phyloP scores from a whole-genome alignment of 2,888 invertebrate genomes.

The Leuctra nigra region DNA sequence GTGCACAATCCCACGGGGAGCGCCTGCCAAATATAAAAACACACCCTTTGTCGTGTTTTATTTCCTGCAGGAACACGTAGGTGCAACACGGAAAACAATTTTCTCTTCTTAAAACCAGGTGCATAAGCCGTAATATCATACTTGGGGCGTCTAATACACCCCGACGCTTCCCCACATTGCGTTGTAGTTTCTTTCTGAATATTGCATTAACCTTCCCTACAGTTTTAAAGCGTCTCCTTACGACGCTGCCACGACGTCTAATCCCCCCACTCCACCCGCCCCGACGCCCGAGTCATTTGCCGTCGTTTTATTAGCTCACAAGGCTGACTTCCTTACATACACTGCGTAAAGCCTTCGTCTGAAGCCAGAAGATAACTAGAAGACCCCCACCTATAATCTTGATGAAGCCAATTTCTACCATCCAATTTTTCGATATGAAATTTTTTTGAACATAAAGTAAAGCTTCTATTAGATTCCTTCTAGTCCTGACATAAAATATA shows the following conservation, averaged over 20 bases:
- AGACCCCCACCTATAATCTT: conserved; percentile 3
- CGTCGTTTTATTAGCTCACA: conserved; percentile 17
- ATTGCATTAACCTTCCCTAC: conserved; percentile 15
- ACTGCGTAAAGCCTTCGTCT: neutral
- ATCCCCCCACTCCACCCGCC: neutral
- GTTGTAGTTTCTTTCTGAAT: conserved; percentile 6
- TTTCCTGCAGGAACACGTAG: too few relatives aligned
- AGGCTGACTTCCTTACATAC: neutral
- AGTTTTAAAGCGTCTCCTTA: conserved; percentile 11
- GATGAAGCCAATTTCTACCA: neutral
- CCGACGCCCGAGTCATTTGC: conserved; percentile 5
- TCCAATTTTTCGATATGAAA: conserved; percentile 8
- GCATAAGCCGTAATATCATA: conserved; percentile 13
- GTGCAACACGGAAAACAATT: too few relatives aligned
- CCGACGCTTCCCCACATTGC: neutral
- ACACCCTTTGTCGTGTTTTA: too few relatives aligned
- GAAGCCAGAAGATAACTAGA: neutral
- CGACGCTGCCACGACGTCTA: neutral
- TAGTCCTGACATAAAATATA: too few relatives aligned
- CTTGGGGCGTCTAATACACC: neutral
- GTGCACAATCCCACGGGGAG: too few relatives aligned
- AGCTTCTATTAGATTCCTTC: too few relatives aligned
- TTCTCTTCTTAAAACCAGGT: conserved; percentile 9
- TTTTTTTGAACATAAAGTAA: too few relatives aligned
- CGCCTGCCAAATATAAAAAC: too few relatives aligned